Percentiles rank a stretch among this genome's conserved stretches.
Conservation (phyloP, 2,797 vertebrate genomes). For the Chloroceryle inda region DNA sequence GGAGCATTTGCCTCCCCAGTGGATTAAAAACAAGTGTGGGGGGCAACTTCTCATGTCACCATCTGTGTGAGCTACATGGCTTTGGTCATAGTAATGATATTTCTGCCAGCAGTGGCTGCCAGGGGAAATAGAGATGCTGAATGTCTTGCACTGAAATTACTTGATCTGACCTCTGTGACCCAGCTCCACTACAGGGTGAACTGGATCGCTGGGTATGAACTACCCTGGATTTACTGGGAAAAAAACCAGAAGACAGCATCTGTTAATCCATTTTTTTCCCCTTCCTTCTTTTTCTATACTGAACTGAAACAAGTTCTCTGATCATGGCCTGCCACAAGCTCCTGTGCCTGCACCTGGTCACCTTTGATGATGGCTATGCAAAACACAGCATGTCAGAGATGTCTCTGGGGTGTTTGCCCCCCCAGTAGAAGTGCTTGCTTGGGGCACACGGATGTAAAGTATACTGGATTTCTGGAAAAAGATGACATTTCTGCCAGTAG, state of each 20-base stretch:
- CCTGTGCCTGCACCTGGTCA: background rate
- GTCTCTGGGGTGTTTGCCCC: rapidly evolving
- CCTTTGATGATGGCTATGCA: background rate
- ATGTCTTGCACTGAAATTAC: background rate
- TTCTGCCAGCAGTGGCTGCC: background rate
- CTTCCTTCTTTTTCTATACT: background rate
- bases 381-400: background rate
- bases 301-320: background rate
- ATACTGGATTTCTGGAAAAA: background rate
- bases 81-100: background rate
- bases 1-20: rapidly evolving
- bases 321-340: rapidly evolving
- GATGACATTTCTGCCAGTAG: background rate
- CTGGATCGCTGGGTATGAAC: rapidly evolving
- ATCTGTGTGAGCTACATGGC: background rate
- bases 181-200: background rate
- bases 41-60: background rate
- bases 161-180: background rate
- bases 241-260: background rate
- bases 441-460: background rate
- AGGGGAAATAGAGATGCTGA: background rate
- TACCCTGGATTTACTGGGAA: background rate
- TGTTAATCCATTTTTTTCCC: rapidly evolving
- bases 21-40: background rate
- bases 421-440: background rate